Percentiles rank a stretch among this genome's conserved stretches.
Conservation (phyloP, 1,140 invertebrate genomes). For the Battus philenor region DNA sequence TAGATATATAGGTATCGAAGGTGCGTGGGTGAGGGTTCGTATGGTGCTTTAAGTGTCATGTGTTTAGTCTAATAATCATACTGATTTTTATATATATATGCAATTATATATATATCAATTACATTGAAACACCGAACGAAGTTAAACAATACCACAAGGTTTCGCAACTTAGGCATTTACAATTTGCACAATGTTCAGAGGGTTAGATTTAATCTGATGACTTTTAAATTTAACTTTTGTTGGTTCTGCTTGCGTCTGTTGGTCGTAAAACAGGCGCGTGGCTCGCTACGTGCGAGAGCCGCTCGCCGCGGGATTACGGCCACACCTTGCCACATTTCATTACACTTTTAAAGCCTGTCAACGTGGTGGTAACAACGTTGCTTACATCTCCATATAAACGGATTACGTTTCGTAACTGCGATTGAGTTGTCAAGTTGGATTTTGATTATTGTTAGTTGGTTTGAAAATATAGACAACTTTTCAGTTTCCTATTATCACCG, state of each 20-base stretch:
- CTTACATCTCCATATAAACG: slow-evolving; percentile 48
- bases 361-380: slow-evolving; percentile 41
- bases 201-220: slow-evolving; percentile 51
- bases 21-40: too few species aligned
- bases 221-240: slow-evolving; percentile 62
- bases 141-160: too few species aligned
- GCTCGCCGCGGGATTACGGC: slow-evolving; percentile 42
- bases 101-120: too few species aligned
- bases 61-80: too few species aligned
- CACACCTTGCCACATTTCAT: slow-evolving; percentile 52
- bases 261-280: slow-evolving; percentile 40
- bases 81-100: too few species aligned
- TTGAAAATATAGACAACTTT: too few species aligned
- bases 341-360: slow-evolving; percentile 55
- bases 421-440: slow-evolving; percentile 4
- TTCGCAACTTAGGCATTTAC: slow-evolving; percentile 5
- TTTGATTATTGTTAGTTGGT: too few species aligned
- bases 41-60: too few species aligned
- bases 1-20: too few species aligned
- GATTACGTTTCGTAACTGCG: slow-evolving; percentile 31
- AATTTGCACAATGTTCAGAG: slow-evolving; percentile 37
- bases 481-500: too few species aligned
- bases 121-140: too few species aligned
- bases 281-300: slow-evolving; percentile 41
- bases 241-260: slow-evolving; percentile 34